A percentile compares a stretch with the other conserved stretches of the same genome.
These are phyloP conservation scores for Thripadectes ignobilis DNA, from an alignment of 2,797 vertebrate genomes.

Conservation along the genomic window DNA sequence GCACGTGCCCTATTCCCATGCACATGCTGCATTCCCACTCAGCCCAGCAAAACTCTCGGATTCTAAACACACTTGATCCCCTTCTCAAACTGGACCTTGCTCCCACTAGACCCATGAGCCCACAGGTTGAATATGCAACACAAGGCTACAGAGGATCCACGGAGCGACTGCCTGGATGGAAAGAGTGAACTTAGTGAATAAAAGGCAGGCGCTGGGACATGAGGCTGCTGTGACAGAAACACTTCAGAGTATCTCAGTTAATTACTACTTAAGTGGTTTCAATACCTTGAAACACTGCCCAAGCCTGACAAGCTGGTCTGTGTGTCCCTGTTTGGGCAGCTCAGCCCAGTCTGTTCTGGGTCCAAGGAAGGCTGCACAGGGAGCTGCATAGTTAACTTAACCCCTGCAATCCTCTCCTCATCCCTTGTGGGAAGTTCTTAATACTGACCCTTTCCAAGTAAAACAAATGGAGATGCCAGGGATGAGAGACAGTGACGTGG, in stretches of 20 bases:
- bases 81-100: rapidly evolving
- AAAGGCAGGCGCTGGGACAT: neutral
- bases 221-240: neutral
- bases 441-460: neutral
- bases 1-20: neutral
- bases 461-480: neutral
- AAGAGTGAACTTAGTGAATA: neutral
- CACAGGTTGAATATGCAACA: neutral
- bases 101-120: neutral
- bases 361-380: neutral
- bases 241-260: conserved; percentile 4
- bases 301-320: neutral
- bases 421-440: neutral
- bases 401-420: neutral
- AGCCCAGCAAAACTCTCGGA: neutral
- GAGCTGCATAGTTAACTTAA: neutral
- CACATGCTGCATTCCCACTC: neutral
- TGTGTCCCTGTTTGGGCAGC: neutral
- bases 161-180: neutral
- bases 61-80: neutral
- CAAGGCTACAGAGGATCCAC: neutral
- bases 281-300: neutral
- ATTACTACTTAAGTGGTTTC: conserved; percentile 31
- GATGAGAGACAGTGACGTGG: neutral
- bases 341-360: neutral